Conservation (phyloP, 2,888 invertebrate species). For the Tricholauxania praeusta region DNA sequence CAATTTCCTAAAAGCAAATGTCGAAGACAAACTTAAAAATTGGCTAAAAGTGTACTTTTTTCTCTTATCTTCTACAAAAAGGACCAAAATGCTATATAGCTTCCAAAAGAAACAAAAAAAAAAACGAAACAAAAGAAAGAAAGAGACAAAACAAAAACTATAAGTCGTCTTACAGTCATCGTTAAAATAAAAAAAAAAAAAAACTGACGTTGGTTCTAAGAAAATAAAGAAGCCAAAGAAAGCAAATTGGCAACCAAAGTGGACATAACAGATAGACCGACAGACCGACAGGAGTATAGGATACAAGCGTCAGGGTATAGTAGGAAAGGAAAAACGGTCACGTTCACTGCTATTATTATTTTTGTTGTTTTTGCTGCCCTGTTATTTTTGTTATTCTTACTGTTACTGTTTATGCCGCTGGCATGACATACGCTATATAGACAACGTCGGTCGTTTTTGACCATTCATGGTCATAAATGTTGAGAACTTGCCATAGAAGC, state of each 20-base stretch:
- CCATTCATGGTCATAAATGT: constrained; percentile 29
- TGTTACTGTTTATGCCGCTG: neutral
- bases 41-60: constrained; percentile 18
- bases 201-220: neutral
- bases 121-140: neutral
- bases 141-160: neutral
- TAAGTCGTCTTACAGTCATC: constrained; percentile 7
- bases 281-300: neutral
- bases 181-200: constrained; percentile 11
- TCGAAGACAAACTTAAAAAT: constrained; percentile 30
- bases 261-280: neutral
- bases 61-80: no score
- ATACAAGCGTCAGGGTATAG: no score
- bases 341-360: no score
- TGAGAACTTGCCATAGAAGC: constrained; percentile 8
- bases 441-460: constrained; percentile 5
- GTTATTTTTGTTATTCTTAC: no score
- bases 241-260: neutral
- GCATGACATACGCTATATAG: constrained; percentile 5
- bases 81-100: no score
- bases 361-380: no score
- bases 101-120: neutral
- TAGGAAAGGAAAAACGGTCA: no score
- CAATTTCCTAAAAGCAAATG: constrained; percentile 27
- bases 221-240: constrained; percentile 20